phyloP scores from a whole-genome alignment of 2,797 vertebrate genomes.

The Chelonia mydas region DNA sequence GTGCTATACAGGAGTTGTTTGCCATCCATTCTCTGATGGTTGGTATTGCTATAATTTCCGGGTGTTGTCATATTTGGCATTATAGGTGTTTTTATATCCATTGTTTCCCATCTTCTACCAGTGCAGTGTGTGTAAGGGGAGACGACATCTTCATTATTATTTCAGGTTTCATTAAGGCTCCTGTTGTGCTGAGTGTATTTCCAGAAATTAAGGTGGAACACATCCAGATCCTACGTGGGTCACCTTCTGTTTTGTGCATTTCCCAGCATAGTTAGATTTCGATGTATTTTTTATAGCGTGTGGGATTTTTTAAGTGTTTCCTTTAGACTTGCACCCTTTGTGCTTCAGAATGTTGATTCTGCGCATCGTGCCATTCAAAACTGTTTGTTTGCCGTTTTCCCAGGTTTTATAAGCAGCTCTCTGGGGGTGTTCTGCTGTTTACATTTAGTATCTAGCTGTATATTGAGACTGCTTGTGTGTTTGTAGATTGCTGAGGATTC shows the following conservation, averaged over 20 bases:
- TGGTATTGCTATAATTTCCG: background rate
- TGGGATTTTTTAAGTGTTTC: background rate
- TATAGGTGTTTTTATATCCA: background rate
- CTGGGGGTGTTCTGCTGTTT: background rate
- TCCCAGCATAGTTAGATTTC: background rate
- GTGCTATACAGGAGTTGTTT: background rate
- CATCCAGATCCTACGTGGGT: fast-evolving
- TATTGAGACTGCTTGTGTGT: background rate
- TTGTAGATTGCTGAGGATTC: background rate
- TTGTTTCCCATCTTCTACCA: background rate
- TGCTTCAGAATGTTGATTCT: background rate
- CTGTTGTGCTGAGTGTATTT: fast-evolving
- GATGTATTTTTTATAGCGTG: background rate
- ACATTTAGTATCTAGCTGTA: background rate
- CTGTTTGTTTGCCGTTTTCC: background rate
- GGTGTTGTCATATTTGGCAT: background rate
- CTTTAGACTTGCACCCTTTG: background rate
- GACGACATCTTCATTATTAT: background rate
- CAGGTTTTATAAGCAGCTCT: background rate
- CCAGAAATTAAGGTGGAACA: background rate
- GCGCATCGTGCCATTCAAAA: background rate
- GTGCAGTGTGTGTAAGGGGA: fast-evolving
- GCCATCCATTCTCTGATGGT: background rate
- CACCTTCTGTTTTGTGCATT: background rate
- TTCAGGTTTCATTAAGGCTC: background rate